phyloP scores from a whole-genome alignment of 2,888 invertebrate species.

The Eilema griseolum region DNA sequence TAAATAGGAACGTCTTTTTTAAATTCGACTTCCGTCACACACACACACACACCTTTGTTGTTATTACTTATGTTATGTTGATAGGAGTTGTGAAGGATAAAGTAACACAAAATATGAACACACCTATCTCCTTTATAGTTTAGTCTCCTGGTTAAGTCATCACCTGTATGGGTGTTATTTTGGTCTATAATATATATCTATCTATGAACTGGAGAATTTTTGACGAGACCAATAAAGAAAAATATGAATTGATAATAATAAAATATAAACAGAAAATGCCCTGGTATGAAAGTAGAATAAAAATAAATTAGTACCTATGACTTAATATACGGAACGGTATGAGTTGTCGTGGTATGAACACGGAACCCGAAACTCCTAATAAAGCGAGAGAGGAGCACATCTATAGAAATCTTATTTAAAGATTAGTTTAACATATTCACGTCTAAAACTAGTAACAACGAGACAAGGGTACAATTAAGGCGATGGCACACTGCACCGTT shows the following conservation, averaged over 20 bases:
- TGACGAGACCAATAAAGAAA: too few relatives aligned
- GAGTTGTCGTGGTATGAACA: too few relatives aligned
- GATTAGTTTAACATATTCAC: conserved; percentile 53
- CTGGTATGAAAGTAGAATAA: too few relatives aligned
- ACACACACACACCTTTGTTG: background rate
- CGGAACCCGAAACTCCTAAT: too few relatives aligned
- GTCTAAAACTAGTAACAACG: conserved; percentile 51
- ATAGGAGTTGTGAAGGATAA: background rate
- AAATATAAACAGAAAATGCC: too few relatives aligned
- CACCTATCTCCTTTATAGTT: background rate
- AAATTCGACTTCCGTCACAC: background rate
- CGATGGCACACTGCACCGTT: conserved; percentile 73
- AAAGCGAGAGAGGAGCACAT: background rate
- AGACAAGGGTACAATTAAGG: conserved; percentile 86
- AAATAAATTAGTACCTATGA: too few relatives aligned
- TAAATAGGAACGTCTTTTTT: background rate
- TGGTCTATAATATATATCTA: too few relatives aligned
- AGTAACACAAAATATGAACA: background rate
- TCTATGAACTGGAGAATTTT: background rate
- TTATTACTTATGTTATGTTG: background rate
- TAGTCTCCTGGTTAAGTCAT: background rate
- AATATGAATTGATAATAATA: too few relatives aligned
- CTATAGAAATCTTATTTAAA: conserved; percentile 48
- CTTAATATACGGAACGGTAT: too few relatives aligned
- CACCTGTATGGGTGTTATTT: background rate